Conservation (phyloP, 2,113 vertebrate genomes). For the Scolopax mira region DNA sequence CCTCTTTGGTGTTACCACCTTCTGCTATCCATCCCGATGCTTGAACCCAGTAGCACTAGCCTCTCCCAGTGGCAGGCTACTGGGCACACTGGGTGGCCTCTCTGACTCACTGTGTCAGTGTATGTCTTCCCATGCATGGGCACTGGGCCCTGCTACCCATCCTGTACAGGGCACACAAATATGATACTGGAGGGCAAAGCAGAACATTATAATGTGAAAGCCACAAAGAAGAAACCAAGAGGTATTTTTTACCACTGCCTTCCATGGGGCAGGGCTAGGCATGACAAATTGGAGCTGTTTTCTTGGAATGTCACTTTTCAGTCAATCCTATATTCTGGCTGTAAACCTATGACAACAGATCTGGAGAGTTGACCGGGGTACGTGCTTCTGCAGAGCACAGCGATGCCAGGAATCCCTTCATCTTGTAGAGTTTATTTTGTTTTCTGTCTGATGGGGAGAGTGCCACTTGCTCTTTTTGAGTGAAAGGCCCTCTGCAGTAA, state of each 20-base stretch:
- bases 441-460: neutral
- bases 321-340: neutral
- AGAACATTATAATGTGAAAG: neutral
- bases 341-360: neutral
- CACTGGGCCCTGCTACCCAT: neutral
- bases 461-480: neutral
- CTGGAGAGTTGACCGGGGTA: neutral
- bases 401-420: neutral
- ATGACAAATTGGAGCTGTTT: neutral
- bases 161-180: neutral
- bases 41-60: neutral
- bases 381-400: neutral
- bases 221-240: neutral
- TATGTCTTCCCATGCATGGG: neutral
- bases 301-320: neutral
- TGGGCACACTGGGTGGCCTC: neutral
- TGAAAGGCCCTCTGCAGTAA: neutral
- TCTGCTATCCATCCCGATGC: neutral
- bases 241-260: neutral
- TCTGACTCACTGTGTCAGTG: neutral
- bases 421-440: neutral
- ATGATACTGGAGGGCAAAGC: rapidly evolving
- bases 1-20: neutral
- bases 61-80: neutral
- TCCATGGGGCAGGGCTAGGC: neutral